Evolutionary conservation across 2,113 vertebrate genomes (phyloP).

Genomic region (Coregonus clupeaformis): DNA sequence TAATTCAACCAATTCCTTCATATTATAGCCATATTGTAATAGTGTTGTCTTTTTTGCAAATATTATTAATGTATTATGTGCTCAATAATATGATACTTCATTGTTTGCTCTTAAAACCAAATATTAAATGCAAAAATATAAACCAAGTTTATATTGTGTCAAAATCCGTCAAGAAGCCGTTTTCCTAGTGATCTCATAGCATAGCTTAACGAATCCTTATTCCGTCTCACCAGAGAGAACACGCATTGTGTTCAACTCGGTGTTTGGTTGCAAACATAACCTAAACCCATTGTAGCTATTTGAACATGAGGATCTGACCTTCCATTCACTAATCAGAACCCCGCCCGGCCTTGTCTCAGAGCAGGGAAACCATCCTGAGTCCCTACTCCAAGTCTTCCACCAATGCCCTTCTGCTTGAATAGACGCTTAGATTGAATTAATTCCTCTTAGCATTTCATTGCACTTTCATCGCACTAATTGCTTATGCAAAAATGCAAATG

Average conservation of each 20-base stretch:
- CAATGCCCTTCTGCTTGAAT: constrained; percentile 81
- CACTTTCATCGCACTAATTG: constrained; percentile 84
- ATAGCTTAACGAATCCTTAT: too few species aligned
- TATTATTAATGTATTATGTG: too few species aligned
- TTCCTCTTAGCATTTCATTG: constrained; percentile 77
- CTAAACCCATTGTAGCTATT: constrained; percentile 77
- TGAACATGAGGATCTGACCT: constrained; percentile 67
- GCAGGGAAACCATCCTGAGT: constrained; percentile 66
- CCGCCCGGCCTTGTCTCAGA: constrained; percentile 62
- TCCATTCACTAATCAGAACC: constrained; percentile 81
- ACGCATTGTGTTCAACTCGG: constrained; percentile 10
- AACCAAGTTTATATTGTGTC: too few species aligned
- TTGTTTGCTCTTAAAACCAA: too few species aligned
- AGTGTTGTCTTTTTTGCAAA: too few species aligned
- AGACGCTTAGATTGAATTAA: constrained; percentile 84
- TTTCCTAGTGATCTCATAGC: too few species aligned
- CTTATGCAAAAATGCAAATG: constrained; percentile 95
- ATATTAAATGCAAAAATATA: too few species aligned
- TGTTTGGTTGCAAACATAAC: constrained; percentile 69
- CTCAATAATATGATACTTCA: too few species aligned
- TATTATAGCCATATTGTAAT: too few species aligned
- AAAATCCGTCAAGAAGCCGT: too few species aligned
- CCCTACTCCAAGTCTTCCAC: constrained; percentile 56
- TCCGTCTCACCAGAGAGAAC: too few species aligned
- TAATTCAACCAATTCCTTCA: too few species aligned